Percentiles rank a stretch among this genome's conserved stretches.
Conservation (phyloP, 1,140 invertebrate genomes). For the Hydropsyche tenuis region DNA sequence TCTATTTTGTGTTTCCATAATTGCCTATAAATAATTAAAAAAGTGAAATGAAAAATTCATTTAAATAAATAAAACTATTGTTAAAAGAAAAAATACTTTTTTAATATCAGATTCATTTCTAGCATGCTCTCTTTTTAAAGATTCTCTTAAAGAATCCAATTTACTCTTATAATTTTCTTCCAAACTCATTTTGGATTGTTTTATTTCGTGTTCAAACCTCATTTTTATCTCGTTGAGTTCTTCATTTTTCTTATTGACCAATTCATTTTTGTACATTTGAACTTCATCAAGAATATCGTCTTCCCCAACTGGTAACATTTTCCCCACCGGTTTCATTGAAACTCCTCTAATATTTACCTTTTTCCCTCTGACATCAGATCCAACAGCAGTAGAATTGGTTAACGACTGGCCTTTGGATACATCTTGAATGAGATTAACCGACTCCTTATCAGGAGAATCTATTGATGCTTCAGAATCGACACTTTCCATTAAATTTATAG, state of each 20-base stretch:
- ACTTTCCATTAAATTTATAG: constrained; percentile 63
- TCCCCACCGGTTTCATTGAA: constrained; percentile 23
- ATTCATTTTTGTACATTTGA: constrained; percentile 46
- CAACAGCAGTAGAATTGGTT: neutral
- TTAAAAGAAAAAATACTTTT: constrained; percentile 54
- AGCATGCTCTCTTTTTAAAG: constrained; percentile 59
- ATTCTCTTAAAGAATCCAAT: constrained; percentile 55
- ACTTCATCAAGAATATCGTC: constrained; percentile 51
- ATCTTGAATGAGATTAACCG: constrained; percentile 54
- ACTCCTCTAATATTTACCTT: constrained; percentile 4
- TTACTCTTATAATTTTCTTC: constrained; percentile 62
- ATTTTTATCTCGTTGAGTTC: constrained; percentile 45
- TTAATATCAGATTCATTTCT: constrained; percentile 64
- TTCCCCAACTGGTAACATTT: constrained; percentile 37
- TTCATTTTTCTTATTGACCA: constrained; percentile 29
- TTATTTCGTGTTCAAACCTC: constrained; percentile 63
- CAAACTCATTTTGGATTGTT: constrained; percentile 62
- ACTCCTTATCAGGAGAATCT: constrained; percentile 60
- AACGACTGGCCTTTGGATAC: constrained; percentile 35
- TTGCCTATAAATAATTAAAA: constrained; percentile 50
- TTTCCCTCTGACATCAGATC: constrained; percentile 23
- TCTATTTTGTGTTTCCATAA: constrained; percentile 56
- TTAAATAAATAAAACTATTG: constrained; percentile 11
- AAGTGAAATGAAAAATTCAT: neutral
- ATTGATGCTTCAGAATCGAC: constrained; percentile 62